phyloP scores from a whole-genome alignment of 1,140 invertebrate species.

The Scaptomyza hsui region DNA sequence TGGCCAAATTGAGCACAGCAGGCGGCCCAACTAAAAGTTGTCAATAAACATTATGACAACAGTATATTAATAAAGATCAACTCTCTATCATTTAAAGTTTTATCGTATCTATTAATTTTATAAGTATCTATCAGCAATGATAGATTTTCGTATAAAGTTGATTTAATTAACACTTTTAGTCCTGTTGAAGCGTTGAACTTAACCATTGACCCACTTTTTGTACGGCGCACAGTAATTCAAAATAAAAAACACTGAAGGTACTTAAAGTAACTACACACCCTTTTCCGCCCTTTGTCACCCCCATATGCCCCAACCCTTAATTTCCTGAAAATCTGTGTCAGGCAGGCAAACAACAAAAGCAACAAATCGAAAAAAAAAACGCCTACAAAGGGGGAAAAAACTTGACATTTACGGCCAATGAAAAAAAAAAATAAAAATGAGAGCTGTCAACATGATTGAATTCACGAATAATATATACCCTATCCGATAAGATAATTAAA shows the following conservation, averaged over 20 bases:
- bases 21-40: slow-evolving; percentile 43
- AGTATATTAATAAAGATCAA: slow-evolving; percentile 13
- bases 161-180: slow-evolving; percentile 54
- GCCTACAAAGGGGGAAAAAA: not conserved
- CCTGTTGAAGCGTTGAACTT: slow-evolving; percentile 39
- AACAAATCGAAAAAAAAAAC: not conserved
- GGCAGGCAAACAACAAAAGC: slow-evolving; percentile 13
- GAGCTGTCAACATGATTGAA: not conserved
- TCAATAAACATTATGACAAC: slow-evolving; percentile 46
- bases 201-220: slow-evolving; percentile 58
- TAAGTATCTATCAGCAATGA: not conserved
- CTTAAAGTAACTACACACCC: slow-evolving; percentile 9
- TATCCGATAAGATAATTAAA: not conserved
- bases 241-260: slow-evolving; percentile 15
- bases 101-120: no score
- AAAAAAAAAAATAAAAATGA: not conserved
- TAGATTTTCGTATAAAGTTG: slow-evolving; percentile 38
- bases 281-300: no score
- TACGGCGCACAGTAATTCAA: not conserved
- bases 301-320: not conserved
- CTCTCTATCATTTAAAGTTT: not conserved
- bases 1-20: slow-evolving; percentile 63
- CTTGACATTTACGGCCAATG: slow-evolving; percentile 13
- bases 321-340: slow-evolving; percentile 12
- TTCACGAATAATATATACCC: not conserved